phyloP scores from a whole-genome alignment of 2,113 vertebrate genomes.

The Gobius niger region DNA sequence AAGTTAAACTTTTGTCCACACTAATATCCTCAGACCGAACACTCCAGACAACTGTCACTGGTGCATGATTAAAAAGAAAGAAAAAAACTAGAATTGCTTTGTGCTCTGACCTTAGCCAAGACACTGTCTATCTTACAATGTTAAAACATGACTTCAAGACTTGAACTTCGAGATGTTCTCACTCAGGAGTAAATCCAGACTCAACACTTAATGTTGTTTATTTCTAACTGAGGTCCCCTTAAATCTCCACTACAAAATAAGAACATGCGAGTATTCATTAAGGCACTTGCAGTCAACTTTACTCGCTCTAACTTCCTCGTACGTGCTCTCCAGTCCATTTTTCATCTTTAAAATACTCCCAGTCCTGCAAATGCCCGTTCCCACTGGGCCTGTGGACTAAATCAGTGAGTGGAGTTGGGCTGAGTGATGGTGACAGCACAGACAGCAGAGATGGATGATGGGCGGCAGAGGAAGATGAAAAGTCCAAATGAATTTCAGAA shows the following conservation, averaged over 20 bases:
- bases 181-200: not conserved
- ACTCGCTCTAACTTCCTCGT: not conserved
- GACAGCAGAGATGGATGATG: constrained; percentile 62
- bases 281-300: not conserved
- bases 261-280: not conserved
- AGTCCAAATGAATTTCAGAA: constrained; percentile 61
- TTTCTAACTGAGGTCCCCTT: too few relatives aligned
- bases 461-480: constrained; percentile 62
- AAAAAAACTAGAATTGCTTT: too few relatives aligned
- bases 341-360: constrained; percentile 49
- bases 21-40: not conserved
- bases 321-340: constrained; percentile 29
- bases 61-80: too few relatives aligned
- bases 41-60: not conserved
- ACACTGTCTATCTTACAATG: too few relatives aligned
- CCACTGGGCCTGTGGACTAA: constrained; percentile 35
- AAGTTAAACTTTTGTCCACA: not conserved
- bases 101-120: too few relatives aligned
- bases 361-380: constrained; percentile 33
- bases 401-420: constrained; percentile 52
- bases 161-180: too few relatives aligned
- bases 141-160: too few relatives aligned
- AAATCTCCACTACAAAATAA: not conserved
- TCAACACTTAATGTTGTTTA: too few relatives aligned
- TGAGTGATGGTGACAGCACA: constrained; percentile 63